Evolutionary conservation across 2,113 vertebrate genomes (phyloP), one percentile per base, ranked within the genome.

Genomic region (Cyprinodon variegatus): DNA sequence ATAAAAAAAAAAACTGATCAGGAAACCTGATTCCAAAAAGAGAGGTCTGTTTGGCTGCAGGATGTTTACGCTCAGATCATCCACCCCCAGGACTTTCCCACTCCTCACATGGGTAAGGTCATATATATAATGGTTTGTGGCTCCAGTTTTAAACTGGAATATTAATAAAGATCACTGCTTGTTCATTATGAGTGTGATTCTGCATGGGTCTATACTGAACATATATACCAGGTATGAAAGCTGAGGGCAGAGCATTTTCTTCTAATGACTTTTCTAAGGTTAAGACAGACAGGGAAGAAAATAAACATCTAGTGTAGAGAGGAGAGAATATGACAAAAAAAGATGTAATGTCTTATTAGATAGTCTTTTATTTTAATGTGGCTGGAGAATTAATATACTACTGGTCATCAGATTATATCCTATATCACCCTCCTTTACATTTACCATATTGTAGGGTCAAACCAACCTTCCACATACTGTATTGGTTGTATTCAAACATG

Each of bases 231-330:
- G 13, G 50, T 37, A 39, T 68, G 61, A 79, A 68, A 81, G 63
- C 60, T 11, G 57, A 57, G 64, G 68, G 65, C 68, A 76, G 29
- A 46, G 67, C 40, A 82, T 69, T 80, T 83, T 68, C 61, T 86
- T 53, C n/a, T 88, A 85, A 90, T 62, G 62, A 85, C 70, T 83
- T 88, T 70, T 84, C 53, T 83, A 71, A 72, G 45, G 68, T 13
- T 10, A 4, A 57, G 15, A 4, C 4, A 1, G 17, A 48, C 1
- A 17, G 72, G 39, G 5, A 65, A 37, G 1, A 14, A 64, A 8
- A 22, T 22, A 57, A 36, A 6, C 3, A 13, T 12, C 71, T 39
- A 59, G 37, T 69, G 74, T 29, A 70, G 37, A 46, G 37, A 14
- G 15, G 38, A 20, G 17, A 70, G 48, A 38, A 57, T 39, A 75